Percentiles rank a stretch among this genome's conserved stretches.
Conservation (phyloP, 2,888 invertebrate species). For the Mythimna impura region DNA sequence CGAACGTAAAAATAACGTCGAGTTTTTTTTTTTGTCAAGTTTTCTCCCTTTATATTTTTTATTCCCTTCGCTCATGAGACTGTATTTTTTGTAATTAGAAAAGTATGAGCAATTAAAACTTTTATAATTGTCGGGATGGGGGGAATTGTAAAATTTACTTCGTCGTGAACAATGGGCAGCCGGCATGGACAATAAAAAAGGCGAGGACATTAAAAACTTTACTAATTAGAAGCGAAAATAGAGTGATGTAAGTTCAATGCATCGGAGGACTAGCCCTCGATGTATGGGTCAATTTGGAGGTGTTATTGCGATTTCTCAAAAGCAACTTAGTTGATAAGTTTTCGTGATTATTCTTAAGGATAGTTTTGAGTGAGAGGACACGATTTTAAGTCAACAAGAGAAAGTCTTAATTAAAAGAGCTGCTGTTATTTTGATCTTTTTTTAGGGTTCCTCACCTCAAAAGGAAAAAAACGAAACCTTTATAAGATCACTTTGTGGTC, state of each 20-base stretch:
- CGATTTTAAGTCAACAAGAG: not conserved
- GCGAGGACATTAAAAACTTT: conserved; percentile 84
- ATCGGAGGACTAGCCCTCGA: conserved; percentile 65
- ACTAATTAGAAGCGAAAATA: conserved; percentile 82
- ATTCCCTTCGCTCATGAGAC: conserved; percentile 83
- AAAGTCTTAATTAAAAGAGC: not conserved
- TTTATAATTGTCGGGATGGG: conserved; percentile 88
- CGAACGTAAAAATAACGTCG: conserved; percentile 66
- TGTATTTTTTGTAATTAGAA: conserved; percentile 89
- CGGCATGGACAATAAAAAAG: conserved; percentile 86
- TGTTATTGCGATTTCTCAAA: conserved; percentile 19
- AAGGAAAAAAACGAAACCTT: too few relatives aligned
- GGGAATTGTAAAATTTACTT: conserved; percentile 85
- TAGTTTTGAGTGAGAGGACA: not conserved
- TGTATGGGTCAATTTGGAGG: conserved; percentile 53
- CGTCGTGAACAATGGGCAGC: conserved; percentile 85
- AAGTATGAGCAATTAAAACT: conserved; percentile 90
- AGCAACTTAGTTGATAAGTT: conserved; percentile 19
- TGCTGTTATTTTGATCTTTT: not conserved
- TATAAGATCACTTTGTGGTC: too few relatives aligned
- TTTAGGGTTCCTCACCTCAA: too few relatives aligned
- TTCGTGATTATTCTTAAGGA: conserved; percentile 13
- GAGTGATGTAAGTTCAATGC: conserved; percentile 78
- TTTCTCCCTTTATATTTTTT: conserved; percentile 75
- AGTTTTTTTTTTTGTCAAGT: conserved; percentile 62